Evolutionary conservation across 1,140 invertebrate genomes (phyloP), one percentile per base, ranked within the genome.

Genomic region (Anastatus disparis): DNA sequence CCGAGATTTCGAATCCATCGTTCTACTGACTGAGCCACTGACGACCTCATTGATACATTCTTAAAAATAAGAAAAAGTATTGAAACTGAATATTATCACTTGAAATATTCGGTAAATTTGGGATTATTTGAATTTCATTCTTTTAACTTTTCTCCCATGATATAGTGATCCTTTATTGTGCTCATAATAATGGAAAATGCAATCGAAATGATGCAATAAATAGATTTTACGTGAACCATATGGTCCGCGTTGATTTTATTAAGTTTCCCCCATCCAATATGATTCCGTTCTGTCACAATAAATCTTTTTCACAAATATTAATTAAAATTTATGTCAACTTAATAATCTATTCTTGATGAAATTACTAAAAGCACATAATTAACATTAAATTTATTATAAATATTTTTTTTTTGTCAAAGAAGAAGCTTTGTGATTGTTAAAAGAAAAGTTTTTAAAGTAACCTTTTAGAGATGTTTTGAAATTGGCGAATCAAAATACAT

Each of bases 141-240:
- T n/a, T n/a, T n/a, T n/a, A n/a, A n/a, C n/a, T n/a, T n/a, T n/a
- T n/a, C n/a, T n/a, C n/a, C n/a, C n/a, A n/a, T n/a, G n/a, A n/a
- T n/a, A n/a, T n/a, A n/a, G n/a, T n/a, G n/a, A n/a, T n/a, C n/a
- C n/a, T n/a, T n/a, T 44, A 56, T 75, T 40, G 62, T 64, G 27
- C 17, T 17, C 56, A 8, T 50, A 69, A 65, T 74, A 77, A 74
- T 59, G 31, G 29, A 27, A 40, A 68, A 61, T 38, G 20, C 24
- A 50, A 12, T 52, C 2, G 1, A 24, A 64, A 58, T 20, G 40
- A 17, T n/a, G 22, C 42, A 58, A 56, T 66, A 56, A 42, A 67
- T 67, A 58, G 35, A 38, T 35, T 42, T 42, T 20, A 27, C 35
- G 48, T 17, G 31, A 17, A 42, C 35, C 38, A 38, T 65, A 55